A percentile compares a stretch with the other conserved stretches of the same genome.
Evolutionary conservation across 2,797 vertebrate genomes (phyloP).

Genomic region (Leptatherina wallacei): DNA sequence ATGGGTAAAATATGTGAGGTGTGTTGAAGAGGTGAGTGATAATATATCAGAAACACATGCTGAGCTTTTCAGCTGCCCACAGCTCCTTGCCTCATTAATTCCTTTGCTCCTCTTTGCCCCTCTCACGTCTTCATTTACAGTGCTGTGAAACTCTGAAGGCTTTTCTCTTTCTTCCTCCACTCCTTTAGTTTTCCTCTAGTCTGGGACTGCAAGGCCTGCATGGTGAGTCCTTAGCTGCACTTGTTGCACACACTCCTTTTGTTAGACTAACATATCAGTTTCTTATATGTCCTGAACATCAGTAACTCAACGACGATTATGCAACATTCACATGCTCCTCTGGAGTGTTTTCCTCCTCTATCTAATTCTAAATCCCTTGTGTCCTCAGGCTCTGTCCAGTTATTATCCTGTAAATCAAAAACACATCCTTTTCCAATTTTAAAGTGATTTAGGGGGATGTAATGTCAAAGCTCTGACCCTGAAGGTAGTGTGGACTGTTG

Average conservation of each 20-base stretch:
- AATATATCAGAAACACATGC: conserved; percentile 68
- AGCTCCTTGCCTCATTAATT: conserved; percentile 46
- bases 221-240: conserved; percentile 39
- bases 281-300: conserved; percentile 33
- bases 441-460: conserved; percentile 22
- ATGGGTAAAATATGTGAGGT: conserved; percentile 66
- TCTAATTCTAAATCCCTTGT: conserved; percentile 32
- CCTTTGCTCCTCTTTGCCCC: conserved; percentile 36
- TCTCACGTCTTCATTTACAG: conserved; percentile 37
- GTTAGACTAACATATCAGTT: conserved; percentile 3
- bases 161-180: conserved; percentile 20
- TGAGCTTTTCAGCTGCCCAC: conserved; percentile 22
- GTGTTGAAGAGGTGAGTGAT: conserved; percentile 62
- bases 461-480: neutral
- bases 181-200: conserved; percentile 19
- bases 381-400: conserved; percentile 30
- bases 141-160: conserved; percentile 36
- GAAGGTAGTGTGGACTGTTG: neutral
- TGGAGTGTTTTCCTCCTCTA: conserved; percentile 23
- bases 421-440: conserved; percentile 30
- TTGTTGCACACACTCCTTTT: conserved; percentile 10
- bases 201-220: conserved; percentile 63
- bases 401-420: conserved; percentile 46
- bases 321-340: conserved; percentile 32
- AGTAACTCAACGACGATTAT: conserved; percentile 42